Base-by-base conservation (phyloP, 2,113 vertebrate species). In the Cyprinodon variegatus region DNA sequence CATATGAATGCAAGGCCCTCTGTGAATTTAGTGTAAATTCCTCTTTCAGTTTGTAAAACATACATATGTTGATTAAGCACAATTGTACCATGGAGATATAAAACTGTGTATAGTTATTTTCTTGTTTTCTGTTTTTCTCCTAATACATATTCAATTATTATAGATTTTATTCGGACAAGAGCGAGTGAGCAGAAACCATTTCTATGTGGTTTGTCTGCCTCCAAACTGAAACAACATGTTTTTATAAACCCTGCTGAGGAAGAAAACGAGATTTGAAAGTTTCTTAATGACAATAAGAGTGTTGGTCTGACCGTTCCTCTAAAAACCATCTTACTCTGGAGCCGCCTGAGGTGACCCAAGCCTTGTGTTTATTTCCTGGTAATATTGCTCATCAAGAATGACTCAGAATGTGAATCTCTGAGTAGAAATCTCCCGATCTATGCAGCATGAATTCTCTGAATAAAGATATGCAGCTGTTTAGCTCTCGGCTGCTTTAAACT, bases 401-500 rank as follows among this genome's bases (percentile, higher is more conserved):
- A 75, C 53, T 74, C 64, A 12, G n/a, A 59, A 68, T 59, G 37
- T 59, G 9, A 17, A 40, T 2, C 61, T 4, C 38, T 63, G 17
- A 59, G 14, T 69, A 39, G 36, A 45, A 76, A 64, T 70, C 22
- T 57, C 3, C 61, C 63, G 62, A 22, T 72, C 22, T 66, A 60
- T 75, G 57, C 61, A 46, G 53, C 36, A 48, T 45, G 63, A 45
- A 61, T 22, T 53, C 68, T 13, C 39, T 59, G 37, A 61, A 76
- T 76, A 70, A 73, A 79, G 67, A 70, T 48, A 65, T 64, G 13
- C 62, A 64, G 53, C 48, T 43, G 60, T 68, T 61, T 71, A 60
- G 64, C 81, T 65, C 46, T 53, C 9, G 69, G 77, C 72, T 68
- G 64, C 69, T 77, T 70, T 43, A 11, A 69, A 4, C 14, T 61